Evolutionary conservation across 2,888 invertebrate species (phyloP).

Genomic region (Conus canariensis): DNA sequence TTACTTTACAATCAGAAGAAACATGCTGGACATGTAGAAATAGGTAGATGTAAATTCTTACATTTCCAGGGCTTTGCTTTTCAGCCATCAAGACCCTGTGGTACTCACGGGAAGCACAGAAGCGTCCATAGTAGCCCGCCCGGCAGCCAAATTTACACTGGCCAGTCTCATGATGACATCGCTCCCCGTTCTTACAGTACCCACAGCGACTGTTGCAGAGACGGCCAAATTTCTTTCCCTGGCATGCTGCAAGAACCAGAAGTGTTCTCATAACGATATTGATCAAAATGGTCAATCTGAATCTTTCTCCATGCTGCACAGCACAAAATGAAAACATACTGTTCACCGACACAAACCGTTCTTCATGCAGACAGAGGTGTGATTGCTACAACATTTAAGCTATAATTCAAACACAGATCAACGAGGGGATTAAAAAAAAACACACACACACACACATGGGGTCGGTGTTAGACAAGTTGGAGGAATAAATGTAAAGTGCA

Average conservation of each 20-base stretch:
- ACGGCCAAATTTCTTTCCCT: slow-evolving; percentile 38
- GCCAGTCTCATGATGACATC: slow-evolving; percentile 50
- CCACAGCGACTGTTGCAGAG: slow-evolving; percentile 50
- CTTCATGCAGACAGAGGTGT: too few species aligned
- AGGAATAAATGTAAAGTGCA: too few species aligned
- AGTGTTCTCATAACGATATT: not conserved
- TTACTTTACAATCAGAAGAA: too few species aligned
- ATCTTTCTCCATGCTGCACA: too few species aligned
- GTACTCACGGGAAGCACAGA: slow-evolving; percentile 53
- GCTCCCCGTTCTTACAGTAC: slow-evolving; percentile 36
- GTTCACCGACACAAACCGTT: too few species aligned
- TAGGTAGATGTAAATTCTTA: not conserved
- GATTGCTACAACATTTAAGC: too few species aligned
- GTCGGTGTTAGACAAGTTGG: too few species aligned
- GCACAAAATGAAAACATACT: too few species aligned
- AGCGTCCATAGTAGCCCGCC: slow-evolving; percentile 49
- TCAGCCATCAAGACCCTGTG: not conserved
- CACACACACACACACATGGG: slow-evolving; percentile 1
- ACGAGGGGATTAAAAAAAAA: not conserved
- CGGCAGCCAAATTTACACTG: slow-evolving; percentile 51
- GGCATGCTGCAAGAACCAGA: slow-evolving; percentile 39
- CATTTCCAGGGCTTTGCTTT: not conserved
- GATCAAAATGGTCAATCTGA: not conserved
- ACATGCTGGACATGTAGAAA: too few species aligned
- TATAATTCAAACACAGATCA: too few species aligned